These are phyloP conservation scores for Triplophysa bombifrons DNA, from an alignment of 2,797 vertebrate species.

Conservation along the genomic window DNA sequence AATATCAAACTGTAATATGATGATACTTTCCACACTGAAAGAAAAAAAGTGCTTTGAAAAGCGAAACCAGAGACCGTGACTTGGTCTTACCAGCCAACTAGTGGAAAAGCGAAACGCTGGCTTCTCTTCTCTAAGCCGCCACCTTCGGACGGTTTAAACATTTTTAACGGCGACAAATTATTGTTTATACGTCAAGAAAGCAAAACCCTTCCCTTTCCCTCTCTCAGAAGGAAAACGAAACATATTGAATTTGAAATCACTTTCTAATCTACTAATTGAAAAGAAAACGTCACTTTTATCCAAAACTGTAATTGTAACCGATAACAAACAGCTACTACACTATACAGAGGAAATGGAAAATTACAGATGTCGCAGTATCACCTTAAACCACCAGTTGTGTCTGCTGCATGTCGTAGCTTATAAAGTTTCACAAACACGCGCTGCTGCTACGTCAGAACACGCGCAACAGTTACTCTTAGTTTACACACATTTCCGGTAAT, in stretches of 20 bases:
- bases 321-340: constrained; percentile 53
- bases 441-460: constrained; percentile 4
- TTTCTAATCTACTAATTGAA: constrained; percentile 30
- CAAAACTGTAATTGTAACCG: constrained; percentile 43
- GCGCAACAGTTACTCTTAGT: neutral
- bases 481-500: constrained; percentile 28
- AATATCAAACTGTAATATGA: constrained; percentile 74
- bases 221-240: neutral
- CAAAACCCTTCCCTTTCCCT: constrained; percentile 25
- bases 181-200: constrained; percentile 38
- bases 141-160: constrained; percentile 12
- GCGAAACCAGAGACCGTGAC: constrained; percentile 42
- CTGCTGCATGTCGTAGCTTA: constrained; percentile 29
- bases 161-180: constrained; percentile 19
- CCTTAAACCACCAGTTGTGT: constrained; percentile 49
- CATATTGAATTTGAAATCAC: constrained; percentile 9
- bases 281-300: constrained; percentile 41
- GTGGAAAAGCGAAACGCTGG: constrained; percentile 29
- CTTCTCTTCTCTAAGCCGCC: constrained; percentile 21
- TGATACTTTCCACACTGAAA: constrained; percentile 70
- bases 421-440: constrained; percentile 27
- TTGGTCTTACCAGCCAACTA: constrained; percentile 27
- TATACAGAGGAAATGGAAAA: constrained; percentile 58
- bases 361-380: constrained; percentile 57
- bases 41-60: constrained; percentile 44